Evolutionary conservation across 1,140 invertebrate genomes (phyloP).

Genomic region (Elymnias hypermnestra): DNA sequence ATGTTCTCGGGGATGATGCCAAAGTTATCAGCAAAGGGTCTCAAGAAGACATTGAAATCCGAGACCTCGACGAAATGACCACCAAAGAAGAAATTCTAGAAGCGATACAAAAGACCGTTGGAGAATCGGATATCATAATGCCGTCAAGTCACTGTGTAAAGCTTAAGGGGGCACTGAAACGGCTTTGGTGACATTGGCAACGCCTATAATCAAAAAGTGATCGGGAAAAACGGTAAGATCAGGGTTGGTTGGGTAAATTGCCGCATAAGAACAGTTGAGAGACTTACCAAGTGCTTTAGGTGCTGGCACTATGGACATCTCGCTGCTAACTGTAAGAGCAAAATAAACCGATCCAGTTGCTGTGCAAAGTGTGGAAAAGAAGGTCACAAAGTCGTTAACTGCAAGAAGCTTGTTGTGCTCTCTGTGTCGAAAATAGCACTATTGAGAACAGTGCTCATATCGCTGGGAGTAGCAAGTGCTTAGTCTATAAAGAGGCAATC

Average conservation of each 20-base stretch:
- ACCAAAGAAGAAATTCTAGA: too few relatives aligned
- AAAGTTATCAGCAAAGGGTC: too few relatives aligned
- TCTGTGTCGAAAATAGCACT: slow-evolving; percentile 3
- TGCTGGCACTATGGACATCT: slow-evolving; percentile 11
- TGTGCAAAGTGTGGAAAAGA: slow-evolving; percentile 5
- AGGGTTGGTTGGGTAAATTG: slow-evolving; percentile 9
- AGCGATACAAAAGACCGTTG: too few relatives aligned
- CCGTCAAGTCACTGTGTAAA: too few relatives aligned
- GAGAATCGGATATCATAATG: too few relatives aligned
- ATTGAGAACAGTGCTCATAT: slow-evolving; percentile 3
- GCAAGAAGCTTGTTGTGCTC: slow-evolving; percentile 3
- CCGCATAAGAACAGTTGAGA: not conserved
- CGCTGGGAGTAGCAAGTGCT: slow-evolving; percentile 7
- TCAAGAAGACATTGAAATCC: too few relatives aligned
- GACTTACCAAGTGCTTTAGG: slow-evolving; percentile 6
- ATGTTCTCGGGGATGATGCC: too few relatives aligned
- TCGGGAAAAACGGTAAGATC: not conserved
- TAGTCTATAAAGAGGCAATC: not conserved
- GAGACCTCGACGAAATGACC: too few relatives aligned
- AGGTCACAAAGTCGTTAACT: slow-evolving; percentile 4
- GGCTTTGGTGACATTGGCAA: too few relatives aligned
- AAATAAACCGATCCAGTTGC: not conserved
- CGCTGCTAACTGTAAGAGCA: too few relatives aligned
- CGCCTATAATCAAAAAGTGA: not conserved
- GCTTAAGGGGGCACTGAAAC: too few relatives aligned